Evolutionary conservation across 2,797 vertebrate species (phyloP).

Genomic region (Eidolon dupreanum): DNA sequence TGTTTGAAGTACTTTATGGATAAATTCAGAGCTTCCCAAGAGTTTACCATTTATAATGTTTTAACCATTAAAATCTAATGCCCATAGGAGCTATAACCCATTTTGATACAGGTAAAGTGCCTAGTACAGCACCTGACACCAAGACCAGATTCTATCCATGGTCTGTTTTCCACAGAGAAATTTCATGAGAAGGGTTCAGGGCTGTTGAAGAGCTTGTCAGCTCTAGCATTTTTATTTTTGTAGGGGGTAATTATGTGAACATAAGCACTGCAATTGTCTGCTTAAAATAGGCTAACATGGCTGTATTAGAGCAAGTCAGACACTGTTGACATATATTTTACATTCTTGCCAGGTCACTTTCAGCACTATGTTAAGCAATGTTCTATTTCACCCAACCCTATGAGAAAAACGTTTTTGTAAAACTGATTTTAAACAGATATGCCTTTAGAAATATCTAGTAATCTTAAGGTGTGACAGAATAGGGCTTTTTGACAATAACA

Average conservation of each 20-base stretch:
- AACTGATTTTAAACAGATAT: neutral
- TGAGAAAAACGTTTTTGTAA: neutral
- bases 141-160: neutral
- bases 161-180: neutral
- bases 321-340: neutral
- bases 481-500: neutral
- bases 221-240: neutral
- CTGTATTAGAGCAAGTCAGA: neutral
- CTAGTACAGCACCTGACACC: no score
- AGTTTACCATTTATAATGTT: neutral
- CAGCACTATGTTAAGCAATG: neutral
- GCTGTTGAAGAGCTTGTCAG: neutral
- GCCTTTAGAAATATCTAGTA: neutral
- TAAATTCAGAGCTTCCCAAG: neutral
- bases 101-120: neutral
- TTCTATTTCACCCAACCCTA: neutral
- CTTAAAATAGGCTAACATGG: neutral
- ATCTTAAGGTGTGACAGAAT: neutral
- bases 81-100: neutral
- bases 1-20: neutral
- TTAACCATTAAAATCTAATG: neutral
- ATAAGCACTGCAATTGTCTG: neutral
- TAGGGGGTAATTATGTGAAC: neutral
- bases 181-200: neutral
- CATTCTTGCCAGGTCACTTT: neutral